Evolutionary conservation across 2,113 vertebrate species (phyloP).

Genomic region (Eudorcas thomsonii): DNA sequence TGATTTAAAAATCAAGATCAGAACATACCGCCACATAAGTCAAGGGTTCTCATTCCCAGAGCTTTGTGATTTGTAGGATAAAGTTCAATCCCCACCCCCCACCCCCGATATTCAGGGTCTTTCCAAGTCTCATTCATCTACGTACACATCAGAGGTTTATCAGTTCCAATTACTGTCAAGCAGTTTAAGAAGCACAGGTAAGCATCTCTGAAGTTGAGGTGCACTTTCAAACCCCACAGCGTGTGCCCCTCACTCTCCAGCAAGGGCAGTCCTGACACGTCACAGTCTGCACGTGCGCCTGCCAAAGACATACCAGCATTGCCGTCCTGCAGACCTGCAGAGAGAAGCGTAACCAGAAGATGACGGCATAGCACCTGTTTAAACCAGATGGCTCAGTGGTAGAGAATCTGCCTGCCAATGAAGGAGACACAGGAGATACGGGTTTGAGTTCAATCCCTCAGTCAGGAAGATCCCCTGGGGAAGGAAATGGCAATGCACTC

Average conservation of each 20-base stretch:
- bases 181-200: too few species aligned
- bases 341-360: accelerated
- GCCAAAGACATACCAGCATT: accelerated
- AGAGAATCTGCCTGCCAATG: background rate
- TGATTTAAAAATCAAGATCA: background rate
- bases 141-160: background rate
- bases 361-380: too few species aligned
- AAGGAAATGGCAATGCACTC: background rate
- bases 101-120: accelerated
- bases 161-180: accelerated
- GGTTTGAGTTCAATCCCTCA: background rate
- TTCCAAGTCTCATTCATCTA: background rate
- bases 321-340: accelerated
- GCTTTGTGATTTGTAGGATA: background rate
- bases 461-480: background rate
- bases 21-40: accelerated
- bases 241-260: accelerated
- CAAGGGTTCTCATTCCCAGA: accelerated
- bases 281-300: accelerated
- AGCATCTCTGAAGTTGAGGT: background rate
- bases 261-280: accelerated
- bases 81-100: background rate
- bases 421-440: background rate
- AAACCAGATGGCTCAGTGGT: background rate
- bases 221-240: background rate